Percentiles rank a stretch among this genome's conserved stretches.
Conservation (phyloP, 2,888 invertebrate species). For the Dynastes hyllus region DNA sequence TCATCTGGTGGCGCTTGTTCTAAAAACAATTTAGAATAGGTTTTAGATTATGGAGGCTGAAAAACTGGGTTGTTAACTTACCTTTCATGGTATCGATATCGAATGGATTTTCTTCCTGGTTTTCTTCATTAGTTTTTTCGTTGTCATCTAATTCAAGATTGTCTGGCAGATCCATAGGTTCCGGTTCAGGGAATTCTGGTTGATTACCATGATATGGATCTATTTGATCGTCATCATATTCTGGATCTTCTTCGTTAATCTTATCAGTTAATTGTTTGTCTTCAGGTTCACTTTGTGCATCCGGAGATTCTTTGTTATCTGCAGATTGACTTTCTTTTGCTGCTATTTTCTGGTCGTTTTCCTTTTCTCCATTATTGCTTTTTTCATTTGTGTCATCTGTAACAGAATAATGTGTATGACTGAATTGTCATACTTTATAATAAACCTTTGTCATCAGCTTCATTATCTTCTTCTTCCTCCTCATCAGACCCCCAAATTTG, state of each 20-base stretch:
- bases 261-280: constrained; percentile 75
- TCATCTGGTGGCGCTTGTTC: constrained; percentile 58
- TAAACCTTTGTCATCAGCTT: constrained; percentile 68
- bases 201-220: constrained; percentile 89
- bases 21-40: neutral
- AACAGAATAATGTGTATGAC: neutral
- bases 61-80: constrained; percentile 19
- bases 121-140: constrained; percentile 77
- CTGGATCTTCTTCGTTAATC: constrained; percentile 88
- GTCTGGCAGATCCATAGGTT: constrained; percentile 91
- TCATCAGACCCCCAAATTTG: constrained; percentile 91
- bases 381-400: constrained; percentile 65
- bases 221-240: constrained; percentile 85
- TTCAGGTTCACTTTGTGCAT: constrained; percentile 74
- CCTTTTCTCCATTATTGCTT: constrained; percentile 75
- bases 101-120: constrained; percentile 86
- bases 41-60: neutral
- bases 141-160: constrained; percentile 87
- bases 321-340: constrained; percentile 79
- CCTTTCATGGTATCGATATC: constrained; percentile 88
- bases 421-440: no score
- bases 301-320: constrained; percentile 73
- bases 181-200: constrained; percentile 85
- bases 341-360: constrained; percentile 81
- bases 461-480: constrained; percentile 79